Percentiles rank a stretch among this genome's conserved stretches.
These are phyloP conservation scores for Bombus turneri DNA, from an alignment of 1,140 invertebrate species.

Conservation along the genomic window DNA sequence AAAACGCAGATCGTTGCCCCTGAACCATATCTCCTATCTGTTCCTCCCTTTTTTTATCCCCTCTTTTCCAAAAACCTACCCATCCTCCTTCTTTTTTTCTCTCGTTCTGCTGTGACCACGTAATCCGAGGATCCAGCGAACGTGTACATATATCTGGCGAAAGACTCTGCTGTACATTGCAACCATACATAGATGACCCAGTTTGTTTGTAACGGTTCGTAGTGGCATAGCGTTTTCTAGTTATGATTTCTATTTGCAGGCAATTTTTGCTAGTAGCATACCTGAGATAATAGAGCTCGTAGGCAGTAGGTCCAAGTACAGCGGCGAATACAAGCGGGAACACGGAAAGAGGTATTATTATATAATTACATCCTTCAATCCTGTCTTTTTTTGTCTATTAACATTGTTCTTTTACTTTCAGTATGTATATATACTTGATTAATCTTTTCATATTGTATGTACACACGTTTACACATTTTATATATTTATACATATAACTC, in stretches of 20 bases:
- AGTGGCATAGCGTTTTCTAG: constrained; percentile 75
- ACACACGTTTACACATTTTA: constrained; percentile 21
- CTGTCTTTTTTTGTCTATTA: constrained; percentile 61
- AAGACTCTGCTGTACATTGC: constrained; percentile 55
- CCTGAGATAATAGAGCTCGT: constrained; percentile 99
- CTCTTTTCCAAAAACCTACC: not conserved
- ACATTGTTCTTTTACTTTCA: constrained; percentile 56
- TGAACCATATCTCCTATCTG: constrained; percentile 14
- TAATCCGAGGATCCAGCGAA: constrained; percentile 37
- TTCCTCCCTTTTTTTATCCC: not conserved
- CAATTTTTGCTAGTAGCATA: constrained; percentile 99
- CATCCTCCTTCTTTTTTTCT: not conserved
- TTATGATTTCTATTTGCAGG: constrained; percentile 87
- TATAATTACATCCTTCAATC: constrained; percentile 69
- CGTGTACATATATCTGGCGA: constrained; percentile 26
- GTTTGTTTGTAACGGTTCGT: constrained; percentile 65
- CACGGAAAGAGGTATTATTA: constrained; percentile 96
- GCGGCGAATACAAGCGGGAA: constrained; percentile 98
- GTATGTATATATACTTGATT: constrained; percentile 55
- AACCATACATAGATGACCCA: constrained; percentile 69
- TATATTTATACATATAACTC: not conserved
- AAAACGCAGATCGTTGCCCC: constrained; percentile 33
- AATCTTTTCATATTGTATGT: constrained; percentile 40
- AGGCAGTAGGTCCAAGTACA: constrained; percentile 98
- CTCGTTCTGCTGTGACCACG: constrained; percentile 27